phyloP scores from a whole-genome alignment of 2,113 vertebrate species.

The Campylomormyrus tamandua region DNA sequence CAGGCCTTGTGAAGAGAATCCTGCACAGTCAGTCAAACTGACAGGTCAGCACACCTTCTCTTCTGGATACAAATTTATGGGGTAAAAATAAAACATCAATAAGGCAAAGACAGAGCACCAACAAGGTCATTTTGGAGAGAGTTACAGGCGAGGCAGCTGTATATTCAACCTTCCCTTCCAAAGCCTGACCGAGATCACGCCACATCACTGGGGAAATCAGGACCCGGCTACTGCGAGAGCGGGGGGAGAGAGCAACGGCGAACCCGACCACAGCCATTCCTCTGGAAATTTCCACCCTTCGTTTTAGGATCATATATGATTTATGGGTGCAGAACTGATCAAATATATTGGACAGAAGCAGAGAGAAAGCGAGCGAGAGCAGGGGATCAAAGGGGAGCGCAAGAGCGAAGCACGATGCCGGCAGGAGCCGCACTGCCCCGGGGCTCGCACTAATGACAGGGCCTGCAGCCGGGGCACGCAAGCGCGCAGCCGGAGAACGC shows the following conservation, averaged over 20 bases:
- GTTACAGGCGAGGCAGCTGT: background rate
- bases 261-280: background rate
- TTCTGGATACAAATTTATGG: background rate
- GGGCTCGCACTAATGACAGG: constrained; percentile 6
- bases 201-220: background rate
- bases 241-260: background rate
- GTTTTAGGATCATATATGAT: background rate
- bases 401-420: background rate
- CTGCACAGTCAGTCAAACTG: background rate
- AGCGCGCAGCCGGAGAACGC: background rate
- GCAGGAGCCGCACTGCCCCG: background rate
- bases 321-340: constrained; percentile 3
- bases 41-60: background rate
- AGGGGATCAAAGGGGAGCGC: background rate
- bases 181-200: background rate
- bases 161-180: background rate
- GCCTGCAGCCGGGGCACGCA: background rate
- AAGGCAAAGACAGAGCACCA: background rate
- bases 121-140: background rate
- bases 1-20: background rate
- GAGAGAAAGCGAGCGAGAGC: constrained; percentile 4
- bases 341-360: background rate
- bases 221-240: background rate
- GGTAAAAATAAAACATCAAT: background rate
- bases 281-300: background rate